These are phyloP conservation scores for Aphelenchoides bicaudatus DNA, from an alignment of 2,888 invertebrate species.

Conservation along the genomic window DNA sequence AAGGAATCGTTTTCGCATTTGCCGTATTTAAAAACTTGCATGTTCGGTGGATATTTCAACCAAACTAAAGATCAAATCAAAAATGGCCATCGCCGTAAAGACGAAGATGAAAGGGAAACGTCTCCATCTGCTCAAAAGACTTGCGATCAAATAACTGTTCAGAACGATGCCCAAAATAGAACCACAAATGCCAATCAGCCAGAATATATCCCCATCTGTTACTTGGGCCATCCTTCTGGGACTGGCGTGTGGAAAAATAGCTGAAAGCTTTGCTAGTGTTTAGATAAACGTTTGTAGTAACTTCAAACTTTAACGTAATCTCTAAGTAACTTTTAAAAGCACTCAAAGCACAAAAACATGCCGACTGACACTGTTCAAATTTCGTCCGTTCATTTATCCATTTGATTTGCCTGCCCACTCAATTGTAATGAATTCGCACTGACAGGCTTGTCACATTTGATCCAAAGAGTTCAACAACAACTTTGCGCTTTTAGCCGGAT, in stretches of 20 bases:
- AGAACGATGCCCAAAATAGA: background rate
- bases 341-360: background rate
- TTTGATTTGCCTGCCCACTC: no score
- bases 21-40: background rate
- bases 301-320: background rate
- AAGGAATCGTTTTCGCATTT: background rate
- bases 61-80: constrained; percentile 1
- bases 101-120: background rate
- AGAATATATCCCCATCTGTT: background rate
- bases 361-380: background rate
- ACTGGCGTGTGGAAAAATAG: background rate
- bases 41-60: constrained; percentile 2
- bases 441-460: no score
- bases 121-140: background rate
- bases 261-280: background rate
- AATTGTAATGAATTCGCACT: no score
- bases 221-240: background rate
- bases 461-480: no score
- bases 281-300: background rate
- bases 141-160: background rate
- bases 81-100: background rate
- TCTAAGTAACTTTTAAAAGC: background rate
- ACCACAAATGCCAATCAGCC: constrained; percentile 3
- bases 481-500: no score
- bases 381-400: constrained; percentile 6